Base-by-base conservation (phyloP, 2,888 invertebrate genomes). In the Ochropacha duplaris region DNA sequence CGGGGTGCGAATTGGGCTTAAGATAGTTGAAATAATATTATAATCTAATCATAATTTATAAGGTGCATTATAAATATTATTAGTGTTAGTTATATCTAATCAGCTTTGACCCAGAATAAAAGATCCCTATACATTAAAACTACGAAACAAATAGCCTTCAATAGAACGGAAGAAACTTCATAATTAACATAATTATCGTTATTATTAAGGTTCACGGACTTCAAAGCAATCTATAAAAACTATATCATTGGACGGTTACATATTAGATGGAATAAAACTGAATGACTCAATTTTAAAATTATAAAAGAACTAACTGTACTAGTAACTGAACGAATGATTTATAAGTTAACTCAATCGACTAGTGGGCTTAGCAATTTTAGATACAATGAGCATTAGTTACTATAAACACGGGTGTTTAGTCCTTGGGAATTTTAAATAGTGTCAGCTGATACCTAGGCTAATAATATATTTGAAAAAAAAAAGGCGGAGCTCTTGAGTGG, bases 191-290 rank as follows among this genome's bases (percentile, higher is more conserved):
- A 78, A 86, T 87, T 83, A 83, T 77, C 72, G 71, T 80, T 76
- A 87, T 85, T 83, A 79, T n/a, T n/a, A n/a, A n/a, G n/a, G n/a
- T n/a, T n/a, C 73, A 65, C 66, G 76, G 72, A 81, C 81, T 79
- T 84, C 83, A 83, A 80, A 82, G 78, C 66, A 72, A 69, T 75
- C 78, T 76, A 82, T 84, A 84, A 84, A 86, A 79, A 82, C n/a
- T n/a, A n/a, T 83, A 84, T 87, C 85, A 85, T 82, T 84, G 79
- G 79, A 81, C 75, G 76, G 24, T 24, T 24, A 24, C 2, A 28
- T 28, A 28, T 28, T 0, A 9, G 8, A 28, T 9, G 28, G 28
- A 8, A 28, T 28, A 28, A 5, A 26, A 26, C 26, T 26, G 5
- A 6, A 26, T 26, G 26, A 26, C 26, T 6, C 8, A 2, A 26